These are phyloP conservation scores for Leucophenga maculata DNA, from an alignment of 2,888 invertebrate species.

Conservation along the genomic window DNA sequence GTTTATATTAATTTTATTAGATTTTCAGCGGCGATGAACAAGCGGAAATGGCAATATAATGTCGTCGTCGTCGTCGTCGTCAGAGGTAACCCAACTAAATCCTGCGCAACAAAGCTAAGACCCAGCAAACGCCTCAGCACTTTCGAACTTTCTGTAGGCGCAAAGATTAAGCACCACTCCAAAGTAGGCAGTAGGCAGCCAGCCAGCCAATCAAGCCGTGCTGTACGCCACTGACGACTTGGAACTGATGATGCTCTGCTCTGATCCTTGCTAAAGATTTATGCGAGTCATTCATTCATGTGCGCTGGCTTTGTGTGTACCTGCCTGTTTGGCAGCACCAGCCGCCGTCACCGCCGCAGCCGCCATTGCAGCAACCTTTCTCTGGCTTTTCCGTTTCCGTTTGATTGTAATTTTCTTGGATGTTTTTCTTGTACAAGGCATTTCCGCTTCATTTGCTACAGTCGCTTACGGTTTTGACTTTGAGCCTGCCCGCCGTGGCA, in stretches of 20 bases:
- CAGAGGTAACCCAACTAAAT: neutral
- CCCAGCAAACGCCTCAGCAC: neutral
- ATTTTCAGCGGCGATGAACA: slow-evolving; percentile 41
- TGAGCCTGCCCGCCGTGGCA: neutral
- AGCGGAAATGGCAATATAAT: slow-evolving; percentile 56
- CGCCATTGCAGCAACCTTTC: neutral
- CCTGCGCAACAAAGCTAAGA: neutral
- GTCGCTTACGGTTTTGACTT: slow-evolving; percentile 1
- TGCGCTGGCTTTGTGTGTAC: slow-evolving; percentile 31
- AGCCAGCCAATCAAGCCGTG: neutral
- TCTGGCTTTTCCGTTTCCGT: neutral
- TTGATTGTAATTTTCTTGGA: slow-evolving; percentile 18
- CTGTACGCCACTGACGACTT: neutral
- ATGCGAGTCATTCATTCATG: slow-evolving; percentile 58
- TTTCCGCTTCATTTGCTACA: slow-evolving; percentile 61
- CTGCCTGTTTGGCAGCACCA: too few relatives aligned
- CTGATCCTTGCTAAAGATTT: slow-evolving; percentile 56
- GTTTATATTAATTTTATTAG: slow-evolving; percentile 61
- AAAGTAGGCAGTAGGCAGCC: neutral
- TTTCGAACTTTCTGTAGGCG: neutral
- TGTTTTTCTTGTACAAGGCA: slow-evolving; percentile 40
- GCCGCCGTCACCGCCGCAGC: neutral
- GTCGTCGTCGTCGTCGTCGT: slow-evolving; percentile 22
- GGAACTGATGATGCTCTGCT: slow-evolving; percentile 44
- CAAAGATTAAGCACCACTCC: slow-evolving; percentile 12